Evolutionary conservation across 2,888 invertebrate species (phyloP).

Genomic region (Helicoverpa assulta): DNA sequence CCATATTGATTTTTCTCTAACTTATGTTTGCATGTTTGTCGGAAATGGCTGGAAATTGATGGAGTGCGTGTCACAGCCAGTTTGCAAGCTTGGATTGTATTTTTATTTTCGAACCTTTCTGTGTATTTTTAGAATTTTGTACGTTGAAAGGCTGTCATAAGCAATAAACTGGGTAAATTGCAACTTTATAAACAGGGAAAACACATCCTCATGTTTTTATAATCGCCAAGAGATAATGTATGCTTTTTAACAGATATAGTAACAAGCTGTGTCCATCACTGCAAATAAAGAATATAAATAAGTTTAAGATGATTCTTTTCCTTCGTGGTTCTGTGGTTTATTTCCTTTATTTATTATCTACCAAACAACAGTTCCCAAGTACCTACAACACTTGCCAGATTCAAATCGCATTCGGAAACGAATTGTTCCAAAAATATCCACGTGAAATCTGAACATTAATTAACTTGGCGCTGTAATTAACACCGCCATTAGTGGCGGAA

Average conservation of each 20-base stretch:
- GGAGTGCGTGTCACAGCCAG: constrained; percentile 36
- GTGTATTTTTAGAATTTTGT: constrained; percentile 21
- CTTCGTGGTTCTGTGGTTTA: no score
- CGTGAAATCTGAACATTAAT: neutral
- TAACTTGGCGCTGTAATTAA: neutral
- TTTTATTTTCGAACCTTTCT: constrained; percentile 28
- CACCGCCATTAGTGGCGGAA: neutral
- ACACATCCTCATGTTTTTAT: neutral
- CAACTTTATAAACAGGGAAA: neutral
- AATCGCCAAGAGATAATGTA: neutral
- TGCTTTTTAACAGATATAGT: no score
- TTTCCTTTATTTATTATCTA: no score
- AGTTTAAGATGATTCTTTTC: no score
- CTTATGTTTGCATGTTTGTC: constrained; percentile 33
- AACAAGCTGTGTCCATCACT: no score
- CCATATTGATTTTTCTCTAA: constrained; percentile 42
- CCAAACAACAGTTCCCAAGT: no score
- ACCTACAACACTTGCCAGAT: neutral
- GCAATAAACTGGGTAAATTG: neutral
- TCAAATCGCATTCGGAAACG: neutral
- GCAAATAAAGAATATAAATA: no score
- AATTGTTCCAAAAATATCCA: neutral
- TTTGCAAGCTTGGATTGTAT: constrained; percentile 10
- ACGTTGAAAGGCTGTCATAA: constrained; percentile 12
- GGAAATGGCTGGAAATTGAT: constrained; percentile 23